phyloP scores from a whole-genome alignment of 2,113 vertebrate species.

The Chloropsis hardwickii region DNA sequence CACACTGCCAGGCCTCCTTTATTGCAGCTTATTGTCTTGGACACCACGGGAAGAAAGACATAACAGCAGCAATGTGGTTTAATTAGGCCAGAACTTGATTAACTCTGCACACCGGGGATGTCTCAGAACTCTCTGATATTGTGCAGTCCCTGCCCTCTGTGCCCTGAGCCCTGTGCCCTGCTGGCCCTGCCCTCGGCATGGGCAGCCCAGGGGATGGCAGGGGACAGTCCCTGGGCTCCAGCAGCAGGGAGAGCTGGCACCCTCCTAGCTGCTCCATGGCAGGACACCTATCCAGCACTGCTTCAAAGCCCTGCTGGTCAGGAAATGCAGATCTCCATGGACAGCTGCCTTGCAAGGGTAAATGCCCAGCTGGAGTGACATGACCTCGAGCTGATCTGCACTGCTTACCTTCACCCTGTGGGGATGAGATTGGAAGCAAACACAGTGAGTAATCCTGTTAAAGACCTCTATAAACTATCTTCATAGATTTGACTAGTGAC shows the following conservation, averaged over 20 bases:
- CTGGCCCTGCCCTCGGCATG: no score
- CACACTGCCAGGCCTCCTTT: not conserved
- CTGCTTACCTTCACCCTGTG: fast-evolving
- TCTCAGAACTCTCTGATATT: not conserved
- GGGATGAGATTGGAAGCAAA: not conserved
- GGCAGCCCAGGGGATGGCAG: no score
- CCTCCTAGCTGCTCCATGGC: not conserved
- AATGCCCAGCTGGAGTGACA: not conserved
- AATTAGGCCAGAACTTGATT: conserved; percentile 14
- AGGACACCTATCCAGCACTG: fast-evolving
- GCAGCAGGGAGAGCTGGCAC: not conserved
- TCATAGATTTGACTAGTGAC: not conserved
- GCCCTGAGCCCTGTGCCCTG: not conserved
- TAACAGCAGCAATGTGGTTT: not conserved
- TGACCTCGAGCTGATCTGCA: fast-evolving
- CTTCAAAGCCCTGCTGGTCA: not conserved
- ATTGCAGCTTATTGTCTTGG: not conserved
- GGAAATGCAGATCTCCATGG: not conserved
- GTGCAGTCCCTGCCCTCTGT: not conserved
- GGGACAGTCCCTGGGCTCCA: not conserved
- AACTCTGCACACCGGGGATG: not conserved
- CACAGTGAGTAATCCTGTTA: fast-evolving
- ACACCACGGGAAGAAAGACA: not conserved
- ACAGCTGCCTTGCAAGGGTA: not conserved
- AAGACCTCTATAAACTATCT: not conserved